Percentiles rank a stretch among this genome's conserved stretches.
Conservation (phyloP, 2,797 vertebrate species). For the Molossus alvarezi region DNA sequence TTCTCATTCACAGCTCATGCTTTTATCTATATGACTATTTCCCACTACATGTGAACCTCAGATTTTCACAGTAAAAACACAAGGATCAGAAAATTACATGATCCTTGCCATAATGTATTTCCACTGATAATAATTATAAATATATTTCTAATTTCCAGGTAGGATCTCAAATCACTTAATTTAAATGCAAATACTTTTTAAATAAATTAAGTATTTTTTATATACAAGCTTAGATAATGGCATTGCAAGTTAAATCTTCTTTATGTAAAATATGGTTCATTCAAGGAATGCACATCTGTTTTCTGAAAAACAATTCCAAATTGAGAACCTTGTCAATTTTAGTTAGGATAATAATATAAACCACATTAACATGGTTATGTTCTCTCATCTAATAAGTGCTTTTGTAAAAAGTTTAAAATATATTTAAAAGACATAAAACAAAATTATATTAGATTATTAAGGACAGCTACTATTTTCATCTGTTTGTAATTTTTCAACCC, state of each 20-base stretch:
- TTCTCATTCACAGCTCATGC: neutral
- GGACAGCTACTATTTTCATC: constrained; percentile 80
- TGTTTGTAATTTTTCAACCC: constrained; percentile 78
- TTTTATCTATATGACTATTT: neutral
- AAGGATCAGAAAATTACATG: neutral
- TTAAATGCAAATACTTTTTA: neutral
- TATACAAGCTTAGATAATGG: constrained; percentile 27
- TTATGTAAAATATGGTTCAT: constrained; percentile 60
- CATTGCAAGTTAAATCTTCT: constrained; percentile 34
- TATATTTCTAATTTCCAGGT: constrained; percentile 20
- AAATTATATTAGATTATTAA: constrained; percentile 69
- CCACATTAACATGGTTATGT: constrained; percentile 66
- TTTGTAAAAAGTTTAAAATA: constrained; percentile 76
- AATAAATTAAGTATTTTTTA: constrained; percentile 3
- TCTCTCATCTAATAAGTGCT: neutral
- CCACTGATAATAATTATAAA: neutral
- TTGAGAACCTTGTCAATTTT: constrained; percentile 77
- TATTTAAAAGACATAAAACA: constrained; percentile 76
- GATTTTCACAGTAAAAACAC: constrained; percentile 7
- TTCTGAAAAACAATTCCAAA: constrained; percentile 72
- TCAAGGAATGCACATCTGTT: constrained; percentile 67
- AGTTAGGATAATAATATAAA: constrained; percentile 71
- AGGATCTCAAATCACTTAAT: neutral
- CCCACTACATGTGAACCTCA: neutral
- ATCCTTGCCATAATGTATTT: neutral